These are phyloP conservation scores for Antheraea pernyi DNA, from an alignment of 1,140 invertebrate genomes.

Conservation along the genomic window DNA sequence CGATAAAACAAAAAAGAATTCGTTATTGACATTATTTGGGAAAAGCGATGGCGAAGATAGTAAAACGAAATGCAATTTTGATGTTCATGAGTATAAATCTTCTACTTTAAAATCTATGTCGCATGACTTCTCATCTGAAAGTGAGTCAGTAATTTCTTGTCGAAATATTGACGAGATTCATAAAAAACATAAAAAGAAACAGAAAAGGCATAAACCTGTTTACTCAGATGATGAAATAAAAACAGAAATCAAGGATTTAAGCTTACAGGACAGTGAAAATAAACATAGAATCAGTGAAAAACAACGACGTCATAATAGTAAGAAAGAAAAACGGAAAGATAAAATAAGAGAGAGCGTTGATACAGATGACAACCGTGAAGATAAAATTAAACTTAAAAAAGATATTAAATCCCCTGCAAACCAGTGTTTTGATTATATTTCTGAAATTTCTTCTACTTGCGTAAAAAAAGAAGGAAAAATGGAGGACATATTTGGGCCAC, in stretches of 20 bases:
- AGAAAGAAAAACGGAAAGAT: slow-evolving; percentile 87
- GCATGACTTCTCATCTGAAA: slow-evolving; percentile 80
- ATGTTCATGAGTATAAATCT: slow-evolving; percentile 54
- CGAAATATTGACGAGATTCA: slow-evolving; percentile 75
- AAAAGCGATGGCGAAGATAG: slow-evolving; percentile 71
- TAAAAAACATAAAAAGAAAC: slow-evolving; percentile 92
- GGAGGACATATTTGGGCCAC: slow-evolving; percentile 92
- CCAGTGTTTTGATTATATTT: slow-evolving; percentile 36
- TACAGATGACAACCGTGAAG: slow-evolving; percentile 75
- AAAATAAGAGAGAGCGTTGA: slow-evolving; percentile 81
- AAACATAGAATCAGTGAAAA: slow-evolving; percentile 78
- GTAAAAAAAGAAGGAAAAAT: slow-evolving; percentile 86
- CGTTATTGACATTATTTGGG: slow-evolving; percentile 65
- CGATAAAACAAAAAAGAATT: slow-evolving; percentile 71
- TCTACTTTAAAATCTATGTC: slow-evolving; percentile 44
- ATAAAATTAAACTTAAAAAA: slow-evolving; percentile 81
- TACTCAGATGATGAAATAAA: slow-evolving; percentile 81
- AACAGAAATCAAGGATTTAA: slow-evolving; percentile 44
- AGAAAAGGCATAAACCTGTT: slow-evolving; percentile 86
- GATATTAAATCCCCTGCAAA: slow-evolving; percentile 75
- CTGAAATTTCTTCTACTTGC: slow-evolving; percentile 49
- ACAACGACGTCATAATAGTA: slow-evolving; percentile 82
- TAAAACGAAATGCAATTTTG: slow-evolving; percentile 53
- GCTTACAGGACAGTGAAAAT: slow-evolving; percentile 36
- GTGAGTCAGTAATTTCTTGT: slow-evolving; percentile 66